Evolutionary conservation across 2,113 vertebrate genomes (phyloP), one percentile per base, ranked within the genome.

Genomic region (Taurulus bubalis): DNA sequence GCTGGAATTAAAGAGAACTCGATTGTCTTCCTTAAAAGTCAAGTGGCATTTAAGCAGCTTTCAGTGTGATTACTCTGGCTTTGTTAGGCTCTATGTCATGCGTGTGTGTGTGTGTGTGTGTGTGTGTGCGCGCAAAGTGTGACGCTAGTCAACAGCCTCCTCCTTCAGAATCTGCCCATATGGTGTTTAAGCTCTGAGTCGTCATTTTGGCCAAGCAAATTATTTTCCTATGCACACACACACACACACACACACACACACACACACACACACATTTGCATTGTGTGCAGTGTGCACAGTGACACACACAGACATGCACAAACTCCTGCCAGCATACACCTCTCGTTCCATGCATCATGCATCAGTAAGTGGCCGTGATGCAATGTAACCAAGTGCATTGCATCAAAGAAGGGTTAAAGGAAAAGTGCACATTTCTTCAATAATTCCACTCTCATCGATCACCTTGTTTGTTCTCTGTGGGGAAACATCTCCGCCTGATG

Each of bases 131-230:
- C 0, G 15, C 79, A 64, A 87, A 78, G 84, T 69, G 51, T 75
- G 89, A 73, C 9, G 34, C 40, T 34, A 68, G 78, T 82, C 77
- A 55, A 65, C 85, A 80, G 75, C 78, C 34, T 79, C 73, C 81
- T 85, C 49, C 66, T 80, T 77, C 75, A 72, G n/a, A 82, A 56
- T 82, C 63, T 20, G 58, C 90, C 86, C 89, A 92, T 90, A 88
- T 90, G 92, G 73, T 85, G 83, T 88, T 90, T 80, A 60, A 85
- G 85, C 83, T 86, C 67, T 47, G 59, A 62, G 71, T 69, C 22
- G 58, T 45, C 5, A 3, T 30, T 85, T 85, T 78, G 81, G 75
- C 79, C 45, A 47, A 68, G 68, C 63, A 32, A 85, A 86, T 68
- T 71, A 77, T 84, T 85, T 89, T 88, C 5, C 51, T 40, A 30